These are phyloP conservation scores for Rhinichthys osculus DNA, from an alignment of 2,797 vertebrate species.

Conservation along the genomic window DNA sequence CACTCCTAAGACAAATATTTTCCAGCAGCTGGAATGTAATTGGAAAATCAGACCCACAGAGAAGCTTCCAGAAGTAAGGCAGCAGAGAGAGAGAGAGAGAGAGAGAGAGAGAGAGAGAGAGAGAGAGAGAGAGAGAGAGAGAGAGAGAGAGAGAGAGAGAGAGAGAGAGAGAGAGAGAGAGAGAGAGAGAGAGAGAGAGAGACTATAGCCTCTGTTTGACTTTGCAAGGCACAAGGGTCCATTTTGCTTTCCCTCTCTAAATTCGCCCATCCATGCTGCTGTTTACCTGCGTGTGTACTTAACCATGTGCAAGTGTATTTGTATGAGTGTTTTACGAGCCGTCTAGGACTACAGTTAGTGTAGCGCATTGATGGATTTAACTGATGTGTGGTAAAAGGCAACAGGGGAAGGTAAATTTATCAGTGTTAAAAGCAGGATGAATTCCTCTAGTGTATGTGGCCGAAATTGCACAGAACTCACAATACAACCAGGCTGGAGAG, in stretches of 20 bases:
- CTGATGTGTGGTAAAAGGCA: slow-evolving; percentile 51
- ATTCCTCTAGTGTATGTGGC: neutral
- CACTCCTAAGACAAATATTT: slow-evolving; percentile 63
- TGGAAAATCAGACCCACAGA: slow-evolving; percentile 62
- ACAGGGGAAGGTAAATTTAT: slow-evolving; percentile 10
- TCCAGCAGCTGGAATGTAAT: slow-evolving; percentile 60
- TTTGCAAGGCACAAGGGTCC: slow-evolving; percentile 60
- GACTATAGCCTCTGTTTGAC: slow-evolving; percentile 66
- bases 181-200: slow-evolving; percentile 22
- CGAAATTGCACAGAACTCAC: slow-evolving; percentile 79
- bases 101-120: slow-evolving; percentile 34
- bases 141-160: slow-evolving; percentile 31
- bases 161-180: slow-evolving; percentile 24
- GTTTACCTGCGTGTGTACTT: slow-evolving; percentile 51
- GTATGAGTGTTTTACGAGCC: slow-evolving; percentile 43
- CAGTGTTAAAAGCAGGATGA: slow-evolving; percentile 22
- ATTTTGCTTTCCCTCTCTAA: slow-evolving; percentile 58
- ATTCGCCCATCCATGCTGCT: slow-evolving; percentile 57
- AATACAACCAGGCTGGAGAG: slow-evolving; percentile 95
- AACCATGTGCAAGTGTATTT: slow-evolving; percentile 42
- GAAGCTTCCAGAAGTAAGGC: slow-evolving; percentile 42
- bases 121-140: neutral
- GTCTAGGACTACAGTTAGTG: slow-evolving; percentile 34
- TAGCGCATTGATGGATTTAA: slow-evolving; percentile 59
- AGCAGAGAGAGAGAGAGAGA: neutral